Evolutionary conservation across 2,113 vertebrate genomes (phyloP).

Genomic region (Delphinapterus leucas): DNA sequence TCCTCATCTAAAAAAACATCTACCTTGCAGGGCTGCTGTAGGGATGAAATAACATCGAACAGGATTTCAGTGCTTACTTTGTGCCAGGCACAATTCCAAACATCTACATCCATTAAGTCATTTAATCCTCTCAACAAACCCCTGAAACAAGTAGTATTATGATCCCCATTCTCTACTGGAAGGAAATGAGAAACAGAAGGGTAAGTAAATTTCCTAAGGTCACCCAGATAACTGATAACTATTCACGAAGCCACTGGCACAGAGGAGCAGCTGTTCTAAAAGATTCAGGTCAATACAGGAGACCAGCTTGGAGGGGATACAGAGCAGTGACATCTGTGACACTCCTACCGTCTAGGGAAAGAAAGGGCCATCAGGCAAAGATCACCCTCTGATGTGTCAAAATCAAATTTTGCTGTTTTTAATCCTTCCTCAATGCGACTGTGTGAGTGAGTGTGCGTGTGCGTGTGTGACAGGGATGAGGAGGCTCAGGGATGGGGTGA

Average conservation of each 20-base stretch:
- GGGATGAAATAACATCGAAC: background rate
- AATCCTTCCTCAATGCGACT: background rate
- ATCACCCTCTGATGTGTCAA: background rate
- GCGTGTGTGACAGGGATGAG: accelerated
- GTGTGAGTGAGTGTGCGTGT: accelerated
- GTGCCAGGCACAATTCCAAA: background rate
- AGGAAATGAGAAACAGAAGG: background rate
- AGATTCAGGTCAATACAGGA: background rate
- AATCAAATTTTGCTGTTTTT: background rate
- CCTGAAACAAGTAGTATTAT: background rate
- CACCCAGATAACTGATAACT: background rate
- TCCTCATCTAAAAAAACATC: constrained; percentile 35
- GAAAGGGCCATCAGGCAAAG: background rate
- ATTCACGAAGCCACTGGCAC: background rate
- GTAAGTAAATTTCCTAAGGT: background rate
- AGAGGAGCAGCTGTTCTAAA: background rate
- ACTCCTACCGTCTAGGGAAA: accelerated
- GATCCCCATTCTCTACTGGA: background rate
- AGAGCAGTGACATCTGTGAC: background rate
- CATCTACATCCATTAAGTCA: background rate
- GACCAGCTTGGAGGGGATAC: too few species aligned
- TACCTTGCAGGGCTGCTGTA: background rate
- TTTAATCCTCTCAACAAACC: background rate
- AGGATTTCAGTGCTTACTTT: background rate
- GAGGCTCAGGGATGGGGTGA: background rate